Evolutionary conservation across 2,797 vertebrate genomes (phyloP), one percentile per base, ranked within the genome.

Genomic region (Gymnoscopelus braueri): DNA sequence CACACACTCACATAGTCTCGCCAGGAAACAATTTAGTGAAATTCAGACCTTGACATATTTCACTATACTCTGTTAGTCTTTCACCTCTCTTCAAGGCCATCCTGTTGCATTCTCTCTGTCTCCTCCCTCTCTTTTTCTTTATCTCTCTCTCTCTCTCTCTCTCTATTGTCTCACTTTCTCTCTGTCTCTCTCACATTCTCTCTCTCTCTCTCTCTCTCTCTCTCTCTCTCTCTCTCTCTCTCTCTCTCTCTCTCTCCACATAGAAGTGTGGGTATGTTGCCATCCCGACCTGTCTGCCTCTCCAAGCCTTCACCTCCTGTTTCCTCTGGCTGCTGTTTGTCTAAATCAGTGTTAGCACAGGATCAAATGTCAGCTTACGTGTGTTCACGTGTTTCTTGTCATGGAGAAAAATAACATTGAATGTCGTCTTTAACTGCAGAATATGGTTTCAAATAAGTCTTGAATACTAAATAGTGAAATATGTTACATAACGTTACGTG

Each of bases 1-100:
- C 35, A 60, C 59, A 60, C 59, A 15, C 19, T 2, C 56, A 23
- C 32, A 59, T 14, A 4, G 52, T 39, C 54, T 56, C 85, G 79
- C 85, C 84, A 84, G 81, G 82, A 82, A 85, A 85, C 74, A 84
- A 75, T 84, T 84, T 48, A 68, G 74, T 83, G 84, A 81, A 85
- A 89, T 74, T 68, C 75, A 76, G 72, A 84, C 59, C 60, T 75
- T 80, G 72, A 83, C 77, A 71, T 75, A 61, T 79, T 53, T 79
- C 65, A 60, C 78, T 82, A 55, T 76, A 79, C 67, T 65, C 58
- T 74, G 79, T 81, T 60, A 67, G 54, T 78, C 59, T 54, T 84
- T 80, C 75, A 74, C 70, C 77, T 49, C 60, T 59, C 14, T 10
- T 71, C 82, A 79, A 79, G 78, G 77, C 79, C 75, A 63, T 6